A percentile compares a stretch with the other conserved stretches of the same genome.
Conservation (phyloP, 1,140 invertebrate species). For the Drosophila kurseongensis region DNA sequence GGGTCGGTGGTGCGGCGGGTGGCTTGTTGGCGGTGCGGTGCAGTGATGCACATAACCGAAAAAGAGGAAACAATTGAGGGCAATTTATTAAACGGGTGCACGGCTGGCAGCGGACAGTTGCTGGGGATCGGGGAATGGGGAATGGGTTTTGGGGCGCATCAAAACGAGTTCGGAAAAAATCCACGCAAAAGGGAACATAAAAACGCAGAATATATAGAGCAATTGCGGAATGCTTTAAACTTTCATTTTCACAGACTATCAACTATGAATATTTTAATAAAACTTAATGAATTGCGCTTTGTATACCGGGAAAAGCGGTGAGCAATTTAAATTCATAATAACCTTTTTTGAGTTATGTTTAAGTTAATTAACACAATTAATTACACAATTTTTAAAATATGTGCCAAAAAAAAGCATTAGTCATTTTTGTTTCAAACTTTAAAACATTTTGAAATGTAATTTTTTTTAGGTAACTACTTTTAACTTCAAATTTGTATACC, state of each 20-base stretch:
- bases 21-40: slow-evolving; percentile 20
- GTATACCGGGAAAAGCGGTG: not conserved
- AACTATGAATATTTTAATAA: slow-evolving; percentile 24
- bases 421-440: no score
- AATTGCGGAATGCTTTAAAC: slow-evolving; percentile 28
- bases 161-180: slow-evolving; percentile 12
- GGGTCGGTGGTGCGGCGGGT: not conserved
- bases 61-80: slow-evolving; percentile 42
- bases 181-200: slow-evolving; percentile 20
- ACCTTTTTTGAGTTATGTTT: no score
- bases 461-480: no score
- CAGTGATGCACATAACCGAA: slow-evolving; percentile 42
- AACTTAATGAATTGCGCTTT: not conserved
- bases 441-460: no score
- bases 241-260: slow-evolving; percentile 22
- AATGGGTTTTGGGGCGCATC: not conserved
- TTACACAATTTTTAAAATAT: no score
- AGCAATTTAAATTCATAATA: not conserved
- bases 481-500: no score
- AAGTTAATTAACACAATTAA: no score
- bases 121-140: slow-evolving; percentile 3
- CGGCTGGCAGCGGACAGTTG: slow-evolving; percentile 36
- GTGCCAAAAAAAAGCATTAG: no score
- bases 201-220: slow-evolving; percentile 24
- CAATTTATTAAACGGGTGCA: slow-evolving; percentile 44